Evolutionary conservation across 2,888 invertebrate genomes (phyloP), one percentile per base, ranked within the genome.

Genomic region (Temnothorax ravouxi): DNA sequence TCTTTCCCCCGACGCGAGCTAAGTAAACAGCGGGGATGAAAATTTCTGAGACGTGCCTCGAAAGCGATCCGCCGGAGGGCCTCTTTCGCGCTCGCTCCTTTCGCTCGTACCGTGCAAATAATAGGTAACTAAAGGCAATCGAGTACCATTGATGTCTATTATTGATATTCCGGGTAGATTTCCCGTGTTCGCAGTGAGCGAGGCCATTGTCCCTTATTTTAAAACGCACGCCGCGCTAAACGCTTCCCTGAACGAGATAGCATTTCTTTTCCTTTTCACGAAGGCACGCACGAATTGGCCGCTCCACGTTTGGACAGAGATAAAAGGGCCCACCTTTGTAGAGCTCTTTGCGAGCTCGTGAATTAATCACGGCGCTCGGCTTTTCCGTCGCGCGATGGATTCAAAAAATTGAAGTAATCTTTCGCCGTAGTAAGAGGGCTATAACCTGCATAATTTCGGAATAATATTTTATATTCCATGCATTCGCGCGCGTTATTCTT

Each of bases 11-110:
- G 87, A 9, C 85, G 86, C 89, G 88, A 89, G 88, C 84, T 91
- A 88, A 92, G 91, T 90, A 92, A 93, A 93, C 90, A 88, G 84
- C 5, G 66, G 81, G 86, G 84, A 86, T 87, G 88, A 84, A 86
- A 84, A 88, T 69, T 88, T 88, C 86, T 82, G 82, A 86, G 82
- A 88, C 85, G 81, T 77, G 85, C 84, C 74, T 71, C 21, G 61
- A 64, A 72, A 75, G 72, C 81, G 77, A 71, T 71, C 71, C 79
- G n/a, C 47, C 29, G 11, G 41, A 54, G 66, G 11, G 18, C n/a
- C 21, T n/a, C 44, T 29, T n/a, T 44, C 56, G 21, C 41, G 21
- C 41, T 62, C 67, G 41, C 25, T 41, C 64, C 25, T 77, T 29
- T 44, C 54, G 6, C 67, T 67, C 44, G 59, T 59, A 34, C 13